Evolutionary conservation across 1,140 invertebrate species (phyloP).

Genomic region (Bombus difficillimus): DNA sequence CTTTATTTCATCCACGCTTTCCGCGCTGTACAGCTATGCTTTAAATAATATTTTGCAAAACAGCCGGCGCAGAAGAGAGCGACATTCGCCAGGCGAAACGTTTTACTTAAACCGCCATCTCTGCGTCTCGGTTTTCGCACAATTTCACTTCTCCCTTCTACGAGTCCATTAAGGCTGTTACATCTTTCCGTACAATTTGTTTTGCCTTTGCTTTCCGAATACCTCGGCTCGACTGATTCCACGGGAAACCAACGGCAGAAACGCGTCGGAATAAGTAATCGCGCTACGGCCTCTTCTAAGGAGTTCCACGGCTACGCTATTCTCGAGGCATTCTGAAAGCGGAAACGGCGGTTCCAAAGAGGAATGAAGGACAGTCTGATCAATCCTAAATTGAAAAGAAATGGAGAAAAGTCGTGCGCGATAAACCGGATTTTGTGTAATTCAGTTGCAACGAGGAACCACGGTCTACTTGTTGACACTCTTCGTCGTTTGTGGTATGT

Average conservation of each 20-base stretch:
- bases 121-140: slow-evolving; percentile 22
- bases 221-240: slow-evolving; percentile 36
- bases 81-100: background rate
- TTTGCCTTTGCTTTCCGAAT: slow-evolving; percentile 55
- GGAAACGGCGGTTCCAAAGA: background rate
- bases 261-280: slow-evolving; percentile 54
- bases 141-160: slow-evolving; percentile 50
- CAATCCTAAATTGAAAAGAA: slow-evolving; percentile 2
- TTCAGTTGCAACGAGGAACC: background rate
- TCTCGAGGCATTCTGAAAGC: background rate
- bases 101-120: slow-evolving; percentile 43
- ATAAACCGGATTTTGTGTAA: background rate
- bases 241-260: slow-evolving; percentile 30
- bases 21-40: slow-evolving; percentile 2
- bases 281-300: slow-evolving; percentile 6
- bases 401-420: background rate
- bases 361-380: background rate
- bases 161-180: slow-evolving; percentile 64
- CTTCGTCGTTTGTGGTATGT: background rate
- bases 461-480: background rate
- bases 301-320: background rate
- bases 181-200: slow-evolving; percentile 70
- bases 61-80: slow-evolving; percentile 17
- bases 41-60: slow-evolving; percentile 69
- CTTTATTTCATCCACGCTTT: slow-evolving; percentile 33